A percentile compares a stretch with the other conserved stretches of the same genome.
Conservation (phyloP, 2,888 invertebrate genomes). For the Gerris lacustris region DNA sequence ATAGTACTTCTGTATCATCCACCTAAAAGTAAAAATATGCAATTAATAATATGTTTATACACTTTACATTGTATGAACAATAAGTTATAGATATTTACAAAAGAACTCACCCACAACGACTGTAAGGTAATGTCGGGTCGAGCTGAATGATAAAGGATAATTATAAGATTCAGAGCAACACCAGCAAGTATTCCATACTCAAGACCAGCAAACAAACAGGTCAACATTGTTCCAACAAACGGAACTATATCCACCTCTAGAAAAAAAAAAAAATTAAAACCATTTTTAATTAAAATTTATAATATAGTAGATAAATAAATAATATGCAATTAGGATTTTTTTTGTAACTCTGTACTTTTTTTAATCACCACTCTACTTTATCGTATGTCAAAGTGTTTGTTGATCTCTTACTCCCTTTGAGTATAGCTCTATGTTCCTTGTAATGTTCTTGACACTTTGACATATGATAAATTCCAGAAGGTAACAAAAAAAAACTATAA, state of each 20-base stretch:
- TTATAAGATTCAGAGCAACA: slow-evolving; percentile 41
- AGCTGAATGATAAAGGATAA: slow-evolving; percentile 44
- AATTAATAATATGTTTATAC: neutral
- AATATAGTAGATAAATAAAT: neutral
- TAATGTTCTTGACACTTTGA: too few relatives aligned
- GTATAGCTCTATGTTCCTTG: too few relatives aligned
- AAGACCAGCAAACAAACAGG: slow-evolving; percentile 47
- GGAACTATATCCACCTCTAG: slow-evolving; percentile 48
- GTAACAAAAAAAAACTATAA: too few relatives aligned
- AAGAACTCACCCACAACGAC: slow-evolving; percentile 32
- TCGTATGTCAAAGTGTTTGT: too few relatives aligned
- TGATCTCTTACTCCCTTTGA: too few relatives aligned
- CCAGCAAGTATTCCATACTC: slow-evolving; percentile 54
- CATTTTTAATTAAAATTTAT: neutral
- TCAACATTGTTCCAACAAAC: slow-evolving; percentile 45
- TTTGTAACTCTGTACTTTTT: too few relatives aligned
- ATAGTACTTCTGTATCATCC: slow-evolving; percentile 39
- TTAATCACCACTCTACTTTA: too few relatives aligned
- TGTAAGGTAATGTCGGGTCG: slow-evolving; percentile 38
- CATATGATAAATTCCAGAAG: too few relatives aligned
- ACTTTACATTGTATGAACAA: neutral
- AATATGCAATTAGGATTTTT: too few relatives aligned
- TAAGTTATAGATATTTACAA: neutral
- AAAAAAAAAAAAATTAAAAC: slow-evolving; percentile 31
- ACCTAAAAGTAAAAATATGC: slow-evolving; percentile 30